Conservation (phyloP, 2,888 invertebrate genomes). For the Trachelus tabidus region DNA sequence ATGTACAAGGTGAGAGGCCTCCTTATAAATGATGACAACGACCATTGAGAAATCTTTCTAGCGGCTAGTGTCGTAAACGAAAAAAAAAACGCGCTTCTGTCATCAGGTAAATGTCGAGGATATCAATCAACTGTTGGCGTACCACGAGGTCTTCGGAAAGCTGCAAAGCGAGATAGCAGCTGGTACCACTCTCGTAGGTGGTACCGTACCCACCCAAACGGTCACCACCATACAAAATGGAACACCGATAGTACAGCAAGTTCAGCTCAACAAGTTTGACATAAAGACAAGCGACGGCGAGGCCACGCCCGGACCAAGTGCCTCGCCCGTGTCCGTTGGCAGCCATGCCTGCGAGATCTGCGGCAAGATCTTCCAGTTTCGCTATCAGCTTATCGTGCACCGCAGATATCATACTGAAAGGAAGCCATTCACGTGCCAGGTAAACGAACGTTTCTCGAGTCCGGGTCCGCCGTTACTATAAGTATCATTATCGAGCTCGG, state of each 20-base stretch:
- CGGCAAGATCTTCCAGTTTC: slow-evolving; percentile 87
- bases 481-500: neutral
- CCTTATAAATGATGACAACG: neutral
- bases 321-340: slow-evolving; percentile 72
- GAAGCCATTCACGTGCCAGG: slow-evolving; percentile 82
- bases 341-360: slow-evolving; percentile 86
- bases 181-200: slow-evolving; percentile 64
- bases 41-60: neutral
- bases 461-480: neutral
- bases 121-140: slow-evolving; percentile 84
- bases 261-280: slow-evolving; percentile 63
- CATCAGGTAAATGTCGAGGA: slow-evolving; percentile 80
- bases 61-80: neutral
- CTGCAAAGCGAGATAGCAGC: slow-evolving; percentile 71
- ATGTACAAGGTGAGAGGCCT: slow-evolving; percentile 75
- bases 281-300: slow-evolving; percentile 61
- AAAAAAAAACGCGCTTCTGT: slow-evolving; percentile 6
- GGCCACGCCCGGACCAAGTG: slow-evolving; percentile 66
- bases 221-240: slow-evolving; percentile 64
- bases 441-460: slow-evolving; percentile 27
- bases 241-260: slow-evolving; percentile 61
- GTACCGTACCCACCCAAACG: slow-evolving; percentile 62
- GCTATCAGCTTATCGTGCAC: slow-evolving; percentile 89
- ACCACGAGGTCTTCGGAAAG: slow-evolving; percentile 87
- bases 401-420: slow-evolving; percentile 87